These are phyloP conservation scores for Caenorhabditis sp. DNA, from an alignment of 2,888 invertebrate species.

Conservation along the genomic window DNA sequence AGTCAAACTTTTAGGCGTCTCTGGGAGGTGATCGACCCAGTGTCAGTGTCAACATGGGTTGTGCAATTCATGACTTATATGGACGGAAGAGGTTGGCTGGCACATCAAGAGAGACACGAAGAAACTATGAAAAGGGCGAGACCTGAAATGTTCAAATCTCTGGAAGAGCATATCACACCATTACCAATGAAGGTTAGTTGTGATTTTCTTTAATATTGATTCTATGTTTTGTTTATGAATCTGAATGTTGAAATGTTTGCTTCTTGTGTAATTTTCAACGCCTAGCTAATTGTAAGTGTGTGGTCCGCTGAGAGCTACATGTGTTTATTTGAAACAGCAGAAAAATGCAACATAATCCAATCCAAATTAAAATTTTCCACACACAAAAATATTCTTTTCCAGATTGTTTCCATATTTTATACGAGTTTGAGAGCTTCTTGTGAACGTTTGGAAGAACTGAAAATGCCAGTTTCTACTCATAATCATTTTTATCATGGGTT, in stretches of 20 bases:
- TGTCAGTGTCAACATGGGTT: slow-evolving; percentile 36
- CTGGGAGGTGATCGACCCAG: slow-evolving; percentile 30
- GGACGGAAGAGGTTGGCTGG: slow-evolving; percentile 42
- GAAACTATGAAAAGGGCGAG: slow-evolving; percentile 2
- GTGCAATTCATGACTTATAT: slow-evolving; percentile 46
- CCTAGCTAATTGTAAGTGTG: no score
- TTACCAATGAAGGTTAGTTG: background rate
- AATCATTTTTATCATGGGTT: slow-evolving; percentile 50
- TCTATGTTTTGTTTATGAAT: no score
- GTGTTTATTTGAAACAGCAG: no score
- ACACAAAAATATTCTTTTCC: no score
- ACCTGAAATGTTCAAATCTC: slow-evolving; percentile 9
- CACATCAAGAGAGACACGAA: slow-evolving; percentile 35
- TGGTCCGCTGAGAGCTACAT: no score
- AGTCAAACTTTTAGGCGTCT: slow-evolving; percentile 14
- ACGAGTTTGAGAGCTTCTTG: slow-evolving; percentile 26
- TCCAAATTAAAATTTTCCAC: no score
- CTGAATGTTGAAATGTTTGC: no score
- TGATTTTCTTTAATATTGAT: background rate
- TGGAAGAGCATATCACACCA: background rate
- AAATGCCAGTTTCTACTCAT: slow-evolving; percentile 24
- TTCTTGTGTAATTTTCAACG: no score
- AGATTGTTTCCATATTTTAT: slow-evolving; percentile 38
- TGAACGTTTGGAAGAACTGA: slow-evolving; percentile 16
- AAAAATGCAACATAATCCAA: no score